These are phyloP conservation scores for Acanthosoma haemorrhoidale DNA, from an alignment of 2,888 invertebrate species.

Conservation along the genomic window DNA sequence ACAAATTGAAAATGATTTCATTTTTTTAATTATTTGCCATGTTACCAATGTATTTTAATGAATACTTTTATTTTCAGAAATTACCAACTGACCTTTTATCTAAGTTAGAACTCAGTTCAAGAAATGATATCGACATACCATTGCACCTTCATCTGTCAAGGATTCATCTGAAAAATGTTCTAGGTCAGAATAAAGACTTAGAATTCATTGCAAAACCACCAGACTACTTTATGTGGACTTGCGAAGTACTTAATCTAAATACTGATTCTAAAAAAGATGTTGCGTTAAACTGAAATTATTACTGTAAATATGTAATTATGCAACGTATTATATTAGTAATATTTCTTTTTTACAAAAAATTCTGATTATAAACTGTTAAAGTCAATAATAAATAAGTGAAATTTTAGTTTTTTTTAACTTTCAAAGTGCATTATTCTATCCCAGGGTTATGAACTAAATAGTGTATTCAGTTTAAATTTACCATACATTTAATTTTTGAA, in stretches of 20 bases:
- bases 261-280: too few species aligned
- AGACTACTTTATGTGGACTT: constrained; percentile 1
- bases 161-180: background rate
- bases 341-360: too few species aligned
- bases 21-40: background rate
- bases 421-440: too few species aligned
- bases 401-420: too few species aligned
- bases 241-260: background rate
- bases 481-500: too few species aligned
- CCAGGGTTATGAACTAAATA: too few species aligned
- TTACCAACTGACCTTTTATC: background rate
- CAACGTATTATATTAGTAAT: too few species aligned
- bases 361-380: too few species aligned
- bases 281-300: too few species aligned
- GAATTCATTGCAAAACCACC: constrained; percentile 9
- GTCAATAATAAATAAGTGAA: too few species aligned
- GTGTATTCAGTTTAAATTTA: too few species aligned
- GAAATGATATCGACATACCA: constrained; percentile 20
- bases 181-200: background rate
- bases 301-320: too few species aligned
- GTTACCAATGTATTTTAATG: background rate
- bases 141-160: background rate
- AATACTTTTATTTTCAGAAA: constrained; percentile 1
- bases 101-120: constrained; percentile 14
- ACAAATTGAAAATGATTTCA: background rate